These are phyloP conservation scores for Nothoprocta pentlandii DNA, from an alignment of 2,113 vertebrate genomes.

Conservation along the genomic window DNA sequence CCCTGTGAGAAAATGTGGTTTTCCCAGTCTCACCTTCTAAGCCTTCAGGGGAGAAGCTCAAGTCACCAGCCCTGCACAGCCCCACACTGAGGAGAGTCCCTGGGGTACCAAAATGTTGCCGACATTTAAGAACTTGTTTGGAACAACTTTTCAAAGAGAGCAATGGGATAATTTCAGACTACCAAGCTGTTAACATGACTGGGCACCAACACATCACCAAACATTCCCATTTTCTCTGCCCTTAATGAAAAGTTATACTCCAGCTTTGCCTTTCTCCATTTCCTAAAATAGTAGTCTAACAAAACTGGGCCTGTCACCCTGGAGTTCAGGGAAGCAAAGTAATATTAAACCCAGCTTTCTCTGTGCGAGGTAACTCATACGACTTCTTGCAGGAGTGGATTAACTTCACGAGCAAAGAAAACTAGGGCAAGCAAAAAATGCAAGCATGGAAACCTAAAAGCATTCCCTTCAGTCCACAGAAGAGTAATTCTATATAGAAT, in stretches of 20 bases:
- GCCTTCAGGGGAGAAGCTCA: not conserved
- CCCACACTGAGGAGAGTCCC: not conserved
- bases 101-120: not conserved
- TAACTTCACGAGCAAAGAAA: conserved; percentile 45
- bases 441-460: conserved; percentile 33
- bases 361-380: not conserved
- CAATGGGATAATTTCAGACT: not conserved
- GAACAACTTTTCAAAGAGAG: not conserved
- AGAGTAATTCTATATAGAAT: conserved; percentile 4
- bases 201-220: not conserved
- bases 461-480: not conserved
- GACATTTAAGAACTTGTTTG: not conserved
- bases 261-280: not conserved
- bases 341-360: conserved; percentile 22
- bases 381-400: conserved; percentile 22
- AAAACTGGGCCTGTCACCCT: not conserved
- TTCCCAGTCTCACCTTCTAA: not conserved
- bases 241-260: not conserved
- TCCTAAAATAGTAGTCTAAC: not conserved
- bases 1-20: not conserved
- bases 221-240: not conserved
- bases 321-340: not conserved
- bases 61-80: not conserved
- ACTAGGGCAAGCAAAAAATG: conserved; percentile 27
- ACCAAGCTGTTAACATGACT: not conserved